Evolutionary conservation across 2,113 vertebrate species (phyloP).

Genomic region (Cichladusa arquata): DNA sequence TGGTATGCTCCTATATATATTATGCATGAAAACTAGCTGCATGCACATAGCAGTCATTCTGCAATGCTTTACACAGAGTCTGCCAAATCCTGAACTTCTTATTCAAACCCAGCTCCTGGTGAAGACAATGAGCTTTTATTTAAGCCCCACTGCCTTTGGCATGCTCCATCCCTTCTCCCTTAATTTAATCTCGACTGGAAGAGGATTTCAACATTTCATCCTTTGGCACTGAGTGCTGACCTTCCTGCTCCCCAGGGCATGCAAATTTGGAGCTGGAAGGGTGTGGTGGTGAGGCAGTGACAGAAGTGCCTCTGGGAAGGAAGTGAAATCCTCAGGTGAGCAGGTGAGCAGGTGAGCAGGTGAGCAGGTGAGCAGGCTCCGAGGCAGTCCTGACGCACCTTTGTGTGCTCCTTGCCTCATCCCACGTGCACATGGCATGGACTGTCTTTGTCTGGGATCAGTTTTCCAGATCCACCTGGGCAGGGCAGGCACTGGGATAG

Average conservation of each 20-base stretch:
- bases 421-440: accelerated
- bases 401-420: background rate
- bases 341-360: background rate
- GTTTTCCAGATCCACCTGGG: background rate
- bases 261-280: background rate
- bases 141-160: background rate
- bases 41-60: constrained; percentile 34
- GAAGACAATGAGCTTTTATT: constrained; percentile 23
- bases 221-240: background rate
- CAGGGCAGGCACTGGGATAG: background rate
- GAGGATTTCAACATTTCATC: background rate
- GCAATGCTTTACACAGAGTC: background rate
- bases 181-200: background rate
- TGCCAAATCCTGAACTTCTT: constrained; percentile 33
- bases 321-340: background rate
- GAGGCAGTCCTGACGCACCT: background rate
- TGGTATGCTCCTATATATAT: constrained; percentile 46
- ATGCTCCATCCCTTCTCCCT: background rate
- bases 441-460: background rate
- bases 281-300: background rate
- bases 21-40: constrained; percentile 41
- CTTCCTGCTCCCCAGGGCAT: background rate
- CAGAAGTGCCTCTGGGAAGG: background rate
- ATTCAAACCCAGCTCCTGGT: background rate
- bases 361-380: background rate